A percentile compares a stretch with the other conserved stretches of the same genome.
Evolutionary conservation across 2,888 invertebrate genomes (phyloP).

Genomic region (Lobophora halterata): DNA sequence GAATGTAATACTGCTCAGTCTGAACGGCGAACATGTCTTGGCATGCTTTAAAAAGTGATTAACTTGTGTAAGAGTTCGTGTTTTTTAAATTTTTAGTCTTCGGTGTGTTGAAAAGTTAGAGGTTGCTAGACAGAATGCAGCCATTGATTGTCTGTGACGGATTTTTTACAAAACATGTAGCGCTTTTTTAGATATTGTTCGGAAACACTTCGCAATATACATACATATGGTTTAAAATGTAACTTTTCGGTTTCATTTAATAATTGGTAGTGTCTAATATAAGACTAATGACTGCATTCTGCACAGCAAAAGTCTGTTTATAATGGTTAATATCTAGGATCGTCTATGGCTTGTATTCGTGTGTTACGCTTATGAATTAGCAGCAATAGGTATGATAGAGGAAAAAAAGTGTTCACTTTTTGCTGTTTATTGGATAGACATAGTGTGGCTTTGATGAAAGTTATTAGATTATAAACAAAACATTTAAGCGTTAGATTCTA

Average conservation of each 20-base stretch:
- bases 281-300: conserved; percentile 12
- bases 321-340: conserved; percentile 38
- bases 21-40: conserved; percentile 33
- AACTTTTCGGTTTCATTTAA: no score
- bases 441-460: conserved; percentile 35
- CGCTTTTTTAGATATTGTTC: no score
- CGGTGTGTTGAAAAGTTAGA: conserved; percentile 50
- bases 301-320: conserved; percentile 17
- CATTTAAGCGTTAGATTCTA: conserved; percentile 43
- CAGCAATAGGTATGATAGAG: conserved; percentile 53
- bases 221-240: no score
- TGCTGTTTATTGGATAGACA: conserved; percentile 36
- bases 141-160: not conserved
- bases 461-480: conserved; percentile 33
- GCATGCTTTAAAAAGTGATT: conserved; percentile 36
- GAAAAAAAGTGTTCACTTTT: conserved; percentile 57
- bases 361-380: conserved; percentile 58
- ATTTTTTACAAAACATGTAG: no score
- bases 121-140: conserved; percentile 4
- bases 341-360: conserved; percentile 52
- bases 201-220: no score
- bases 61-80: conserved; percentile 24
- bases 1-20: conserved; percentile 42
- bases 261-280: not conserved
- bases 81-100: conserved; percentile 43